These are phyloP conservation scores for Calliopsis andreniformis DNA, from an alignment of 1,140 invertebrate species.

Conservation along the genomic window DNA sequence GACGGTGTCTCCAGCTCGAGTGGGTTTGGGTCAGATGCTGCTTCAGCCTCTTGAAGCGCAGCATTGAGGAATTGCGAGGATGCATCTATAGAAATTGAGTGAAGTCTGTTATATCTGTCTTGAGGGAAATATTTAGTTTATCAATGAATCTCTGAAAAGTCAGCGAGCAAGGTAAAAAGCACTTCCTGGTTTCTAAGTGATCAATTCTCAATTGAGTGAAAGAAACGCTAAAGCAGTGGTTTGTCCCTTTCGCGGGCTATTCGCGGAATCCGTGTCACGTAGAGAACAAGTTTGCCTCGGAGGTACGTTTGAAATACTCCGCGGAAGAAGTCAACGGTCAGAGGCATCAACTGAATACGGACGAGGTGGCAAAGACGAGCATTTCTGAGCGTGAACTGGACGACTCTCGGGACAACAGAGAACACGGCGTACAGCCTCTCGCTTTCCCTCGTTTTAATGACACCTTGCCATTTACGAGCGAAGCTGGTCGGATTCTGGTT, in stretches of 20 bases:
- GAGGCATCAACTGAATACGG: constrained; percentile 29
- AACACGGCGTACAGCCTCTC: constrained; percentile 22
- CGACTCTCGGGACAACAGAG: constrained; percentile 36
- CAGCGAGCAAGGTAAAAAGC: too few relatives aligned
- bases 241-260: too few relatives aligned
- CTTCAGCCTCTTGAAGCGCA: not conserved
- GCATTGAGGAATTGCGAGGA: not conserved
- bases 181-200: too few relatives aligned
- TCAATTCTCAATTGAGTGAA: too few relatives aligned
- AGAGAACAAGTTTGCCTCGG: not conserved
- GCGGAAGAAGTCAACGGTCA: constrained; percentile 12
- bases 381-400: constrained; percentile 35
- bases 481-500: constrained; percentile 28
- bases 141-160: too few relatives aligned
- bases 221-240: too few relatives aligned
- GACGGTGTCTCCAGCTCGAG: not conserved
- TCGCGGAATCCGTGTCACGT: not conserved
- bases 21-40: too few relatives aligned
- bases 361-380: constrained; percentile 31
- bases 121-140: too few relatives aligned
- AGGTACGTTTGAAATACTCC: not conserved
- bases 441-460: constrained; percentile 61
- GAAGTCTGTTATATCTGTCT: not conserved
- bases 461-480: constrained; percentile 60
- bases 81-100: not conserved